A percentile compares a stretch with the other conserved stretches of the same genome.
phyloP scores from a whole-genome alignment of 1,140 invertebrate genomes.

The Aethina tumida region DNA sequence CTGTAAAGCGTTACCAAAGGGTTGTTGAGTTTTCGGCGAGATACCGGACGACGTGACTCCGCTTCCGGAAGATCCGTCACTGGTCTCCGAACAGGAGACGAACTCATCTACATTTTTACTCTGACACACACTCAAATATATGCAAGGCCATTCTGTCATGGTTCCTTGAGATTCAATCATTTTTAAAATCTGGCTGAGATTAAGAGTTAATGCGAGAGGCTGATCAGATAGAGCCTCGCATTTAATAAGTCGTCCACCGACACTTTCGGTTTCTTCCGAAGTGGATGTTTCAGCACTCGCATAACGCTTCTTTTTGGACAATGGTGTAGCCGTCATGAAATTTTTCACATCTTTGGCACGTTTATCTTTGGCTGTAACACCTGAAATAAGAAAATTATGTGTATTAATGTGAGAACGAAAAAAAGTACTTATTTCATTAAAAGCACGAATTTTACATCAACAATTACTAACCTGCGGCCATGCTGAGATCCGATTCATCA shows the following conservation, averaged over 20 bases:
- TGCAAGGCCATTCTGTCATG: conserved; percentile 29
- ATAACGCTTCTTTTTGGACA: conserved; percentile 33
- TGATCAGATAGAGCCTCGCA: conserved; percentile 29
- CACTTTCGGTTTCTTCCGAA: conserved; percentile 18
- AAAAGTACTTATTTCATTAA: too few relatives aligned
- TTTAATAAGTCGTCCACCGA: conserved; percentile 27
- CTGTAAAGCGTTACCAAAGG: conserved; percentile 58
- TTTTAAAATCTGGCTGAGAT: conserved; percentile 30
- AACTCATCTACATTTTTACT: conserved; percentile 24
- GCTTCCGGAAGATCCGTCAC: background rate
- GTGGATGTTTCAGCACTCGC: conserved; percentile 10
- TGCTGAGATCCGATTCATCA: conserved; percentile 52
- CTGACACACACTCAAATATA: conserved; percentile 31
- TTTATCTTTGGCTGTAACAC: conserved; percentile 74
- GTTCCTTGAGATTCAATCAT: conserved; percentile 29
- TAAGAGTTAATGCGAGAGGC: conserved; percentile 29
- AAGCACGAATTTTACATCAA: too few relatives aligned
- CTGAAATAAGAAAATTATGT: too few relatives aligned
- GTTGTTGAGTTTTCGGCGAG: conserved; percentile 28
- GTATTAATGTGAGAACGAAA: too few relatives aligned
- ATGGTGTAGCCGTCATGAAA: conserved; percentile 26
- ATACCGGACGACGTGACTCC: too few relatives aligned
- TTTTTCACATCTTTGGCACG: conserved; percentile 67
- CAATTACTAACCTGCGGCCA: too few relatives aligned
- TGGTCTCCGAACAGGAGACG: background rate